These are phyloP conservation scores for Microctonus hyperodae DNA, from an alignment of 2,888 invertebrate species.

Conservation along the genomic window DNA sequence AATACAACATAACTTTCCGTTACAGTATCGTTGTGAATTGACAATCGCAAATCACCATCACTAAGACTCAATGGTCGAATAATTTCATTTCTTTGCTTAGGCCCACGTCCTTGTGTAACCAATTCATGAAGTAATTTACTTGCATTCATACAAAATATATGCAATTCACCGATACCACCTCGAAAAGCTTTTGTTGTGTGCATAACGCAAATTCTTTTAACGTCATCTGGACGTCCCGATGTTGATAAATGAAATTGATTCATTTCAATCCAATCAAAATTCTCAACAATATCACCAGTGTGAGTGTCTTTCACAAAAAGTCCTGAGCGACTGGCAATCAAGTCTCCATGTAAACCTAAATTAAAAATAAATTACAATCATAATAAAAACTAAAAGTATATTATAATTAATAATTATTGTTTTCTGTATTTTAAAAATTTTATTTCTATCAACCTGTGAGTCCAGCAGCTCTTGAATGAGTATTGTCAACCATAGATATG, in stretches of 20 bases:
- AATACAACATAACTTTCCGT: slow-evolving; percentile 37
- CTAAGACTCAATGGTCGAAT: slow-evolving; percentile 63
- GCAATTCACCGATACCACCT: slow-evolving; percentile 66
- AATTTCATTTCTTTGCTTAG: slow-evolving; percentile 46
- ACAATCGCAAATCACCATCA: slow-evolving; percentile 63
- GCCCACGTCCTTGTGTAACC: slow-evolving; percentile 62
- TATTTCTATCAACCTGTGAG: too few relatives aligned
- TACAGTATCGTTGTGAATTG: slow-evolving; percentile 41
- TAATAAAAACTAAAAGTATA: neutral
- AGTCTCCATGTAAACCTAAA: slow-evolving; percentile 67
- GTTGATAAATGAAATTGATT: slow-evolving; percentile 67
- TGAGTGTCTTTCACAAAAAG: slow-evolving; percentile 67
- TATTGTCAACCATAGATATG: slow-evolving; percentile 71
- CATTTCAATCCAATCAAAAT: slow-evolving; percentile 70
- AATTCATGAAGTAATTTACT: slow-evolving; percentile 63
- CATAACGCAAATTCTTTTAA: slow-evolving; percentile 69
- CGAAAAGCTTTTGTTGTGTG: slow-evolving; percentile 68
- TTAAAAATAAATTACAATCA: slow-evolving; percentile 18
- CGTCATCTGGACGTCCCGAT: slow-evolving; percentile 65
- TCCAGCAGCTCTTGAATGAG: slow-evolving; percentile 70
- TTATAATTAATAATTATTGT: neutral
- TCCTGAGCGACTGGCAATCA: slow-evolving; percentile 67
- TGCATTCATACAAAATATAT: slow-evolving; percentile 65
- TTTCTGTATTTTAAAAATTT: neutral
- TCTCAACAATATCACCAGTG: slow-evolving; percentile 64